phyloP scores from a whole-genome alignment of 2,888 invertebrate genomes.

The Nycteola revayana region DNA sequence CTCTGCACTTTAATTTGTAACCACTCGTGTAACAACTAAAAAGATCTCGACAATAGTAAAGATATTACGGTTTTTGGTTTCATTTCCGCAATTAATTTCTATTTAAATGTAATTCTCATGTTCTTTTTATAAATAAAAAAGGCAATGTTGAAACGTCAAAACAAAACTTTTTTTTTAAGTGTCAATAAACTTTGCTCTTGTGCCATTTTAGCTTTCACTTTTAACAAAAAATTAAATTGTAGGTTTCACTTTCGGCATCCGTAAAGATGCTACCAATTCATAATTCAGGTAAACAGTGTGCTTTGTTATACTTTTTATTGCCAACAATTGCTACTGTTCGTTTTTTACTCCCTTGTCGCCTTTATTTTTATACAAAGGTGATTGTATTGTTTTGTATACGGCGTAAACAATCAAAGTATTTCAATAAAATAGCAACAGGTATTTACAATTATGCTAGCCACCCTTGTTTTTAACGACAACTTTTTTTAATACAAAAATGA shows the following conservation, averaged over 20 bases:
- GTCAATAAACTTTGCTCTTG: too few relatives aligned
- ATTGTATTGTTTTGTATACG: conserved; percentile 19
- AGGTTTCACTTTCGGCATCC: conserved; percentile 56
- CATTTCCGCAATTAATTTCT: too few relatives aligned
- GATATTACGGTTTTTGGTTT: neutral
- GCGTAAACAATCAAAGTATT: conserved; percentile 19
- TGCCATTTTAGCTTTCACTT: conserved; percentile 59
- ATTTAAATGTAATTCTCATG: too few relatives aligned
- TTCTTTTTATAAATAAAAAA: too few relatives aligned
- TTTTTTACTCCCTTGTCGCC: conserved; percentile 24
- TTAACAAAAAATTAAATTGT: conserved; percentile 54
- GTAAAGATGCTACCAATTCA: conserved; percentile 44
- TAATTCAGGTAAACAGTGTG: conserved; percentile 45
- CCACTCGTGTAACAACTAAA: too few relatives aligned
- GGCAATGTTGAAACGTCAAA: too few relatives aligned
- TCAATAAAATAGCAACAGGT: too few relatives aligned
- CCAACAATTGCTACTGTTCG: conserved; percentile 38
- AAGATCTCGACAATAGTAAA: neutral
- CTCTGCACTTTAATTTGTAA: too few relatives aligned
- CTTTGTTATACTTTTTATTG: conserved; percentile 37
- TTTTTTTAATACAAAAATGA: too few relatives aligned
- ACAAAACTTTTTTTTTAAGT: too few relatives aligned
- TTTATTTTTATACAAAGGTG: conserved; percentile 18
- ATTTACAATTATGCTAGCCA: too few relatives aligned
- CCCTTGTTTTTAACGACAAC: too few relatives aligned